These are phyloP conservation scores for Scopus umbretta DNA, from an alignment of 2,113 vertebrate species.

Conservation along the genomic window DNA sequence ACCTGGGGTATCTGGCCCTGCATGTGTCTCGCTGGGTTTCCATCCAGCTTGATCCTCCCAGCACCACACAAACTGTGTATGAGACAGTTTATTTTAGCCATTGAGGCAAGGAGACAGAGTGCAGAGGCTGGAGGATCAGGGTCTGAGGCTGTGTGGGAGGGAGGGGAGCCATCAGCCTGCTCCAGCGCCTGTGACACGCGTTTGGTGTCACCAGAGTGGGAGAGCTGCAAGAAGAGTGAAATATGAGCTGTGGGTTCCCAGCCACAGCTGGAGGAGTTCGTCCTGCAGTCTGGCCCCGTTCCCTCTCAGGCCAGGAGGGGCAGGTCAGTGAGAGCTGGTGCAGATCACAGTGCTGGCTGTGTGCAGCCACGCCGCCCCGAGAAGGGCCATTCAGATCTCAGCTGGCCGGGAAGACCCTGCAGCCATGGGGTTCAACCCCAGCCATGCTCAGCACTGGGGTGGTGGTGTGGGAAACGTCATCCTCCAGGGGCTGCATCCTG, in stretches of 20 bases:
- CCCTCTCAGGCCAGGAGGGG: neutral
- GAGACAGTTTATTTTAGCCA: constrained; percentile 1
- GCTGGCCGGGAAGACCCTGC: accelerated
- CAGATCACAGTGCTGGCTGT: neutral
- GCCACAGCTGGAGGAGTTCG: constrained; percentile 14
- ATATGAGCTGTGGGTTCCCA: constrained; percentile 17
- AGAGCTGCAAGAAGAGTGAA: neutral
- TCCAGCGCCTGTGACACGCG: constrained; percentile 39
- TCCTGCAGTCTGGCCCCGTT: neutral
- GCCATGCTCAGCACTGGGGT: accelerated
- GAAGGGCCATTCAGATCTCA: accelerated
- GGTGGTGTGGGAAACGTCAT: neutral
- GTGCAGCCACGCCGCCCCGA: accelerated
- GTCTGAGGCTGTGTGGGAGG: neutral
- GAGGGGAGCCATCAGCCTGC: neutral
- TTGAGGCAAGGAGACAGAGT: neutral
- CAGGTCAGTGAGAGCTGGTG: neutral
- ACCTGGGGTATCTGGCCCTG: neutral
- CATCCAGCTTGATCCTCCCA: neutral
- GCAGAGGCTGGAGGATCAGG: neutral
- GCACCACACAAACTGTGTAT: neutral
- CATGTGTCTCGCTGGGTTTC: accelerated
- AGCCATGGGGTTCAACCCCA: neutral
- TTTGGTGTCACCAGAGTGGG: constrained; percentile 40
- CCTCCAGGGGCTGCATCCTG: accelerated